phyloP scores from a whole-genome alignment of 1,140 invertebrate species.

The Trichomalopsis sarcophagae region DNA sequence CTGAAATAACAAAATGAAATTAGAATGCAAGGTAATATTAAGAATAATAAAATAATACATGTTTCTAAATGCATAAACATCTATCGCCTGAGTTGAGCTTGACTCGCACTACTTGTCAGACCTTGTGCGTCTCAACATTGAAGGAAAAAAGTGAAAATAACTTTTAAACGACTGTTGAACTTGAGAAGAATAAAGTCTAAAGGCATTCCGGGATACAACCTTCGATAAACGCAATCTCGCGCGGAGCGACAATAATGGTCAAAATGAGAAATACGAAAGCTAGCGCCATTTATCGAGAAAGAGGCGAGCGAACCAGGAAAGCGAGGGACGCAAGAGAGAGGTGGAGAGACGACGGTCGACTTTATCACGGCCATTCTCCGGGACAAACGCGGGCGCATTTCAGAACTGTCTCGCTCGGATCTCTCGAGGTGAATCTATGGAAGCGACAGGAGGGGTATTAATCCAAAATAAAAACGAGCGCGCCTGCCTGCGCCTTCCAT shows the following conservation, averaged over 20 bases:
- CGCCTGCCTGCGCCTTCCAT: neutral
- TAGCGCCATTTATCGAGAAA: slow-evolving; percentile 49
- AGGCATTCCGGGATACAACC: slow-evolving; percentile 43
- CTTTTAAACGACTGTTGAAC: too few relatives aligned
- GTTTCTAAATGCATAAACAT: too few relatives aligned
- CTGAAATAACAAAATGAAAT: too few relatives aligned
- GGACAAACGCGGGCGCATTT: slow-evolving; percentile 32
- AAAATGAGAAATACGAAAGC: slow-evolving; percentile 33
- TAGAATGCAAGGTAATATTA: too few relatives aligned
- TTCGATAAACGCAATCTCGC: slow-evolving; percentile 53
- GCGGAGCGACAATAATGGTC: slow-evolving; percentile 14
- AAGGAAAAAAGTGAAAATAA: too few relatives aligned
- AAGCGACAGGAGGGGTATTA: slow-evolving; percentile 54
- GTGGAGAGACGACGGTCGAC: slow-evolving; percentile 31
- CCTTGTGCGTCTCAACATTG: too few relatives aligned
- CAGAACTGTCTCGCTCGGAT: slow-evolving; percentile 35
- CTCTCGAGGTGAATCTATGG: slow-evolving; percentile 38
- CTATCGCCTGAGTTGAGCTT: too few relatives aligned
- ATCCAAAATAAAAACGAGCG: slow-evolving; percentile 63
- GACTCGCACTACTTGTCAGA: too few relatives aligned
- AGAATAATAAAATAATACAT: too few relatives aligned
- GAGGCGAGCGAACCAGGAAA: slow-evolving; percentile 52
- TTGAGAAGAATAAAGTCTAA: too few relatives aligned
- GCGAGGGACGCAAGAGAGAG: slow-evolving; percentile 56
- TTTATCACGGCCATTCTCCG: slow-evolving; percentile 33